A percentile compares a stretch with the other conserved stretches of the same genome.
Evolutionary conservation across 2,797 vertebrate species (phyloP).

Genomic region (Micropoecilia bifurca): DNA sequence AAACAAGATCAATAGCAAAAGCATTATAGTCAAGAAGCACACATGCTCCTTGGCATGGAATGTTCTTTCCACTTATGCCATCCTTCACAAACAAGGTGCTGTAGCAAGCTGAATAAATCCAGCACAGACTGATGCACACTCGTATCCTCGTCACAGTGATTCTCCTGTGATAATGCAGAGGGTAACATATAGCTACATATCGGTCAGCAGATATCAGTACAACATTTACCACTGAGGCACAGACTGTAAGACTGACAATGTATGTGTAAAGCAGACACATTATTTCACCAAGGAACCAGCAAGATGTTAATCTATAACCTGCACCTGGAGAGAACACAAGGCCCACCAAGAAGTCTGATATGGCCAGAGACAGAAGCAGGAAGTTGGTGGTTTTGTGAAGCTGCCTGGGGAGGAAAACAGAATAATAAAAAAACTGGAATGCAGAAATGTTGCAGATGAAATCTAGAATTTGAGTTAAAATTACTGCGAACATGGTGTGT

Average conservation of each 20-base stretch:
- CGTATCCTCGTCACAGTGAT: not conserved
- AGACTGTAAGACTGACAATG: not conserved
- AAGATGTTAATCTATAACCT: not conserved
- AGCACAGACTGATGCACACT: not conserved
- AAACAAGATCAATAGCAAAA: not conserved
- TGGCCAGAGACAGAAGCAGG: constrained; percentile 8
- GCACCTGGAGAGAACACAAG: constrained; percentile 1
- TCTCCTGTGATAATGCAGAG: constrained; percentile 9
- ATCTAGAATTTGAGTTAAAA: no score
- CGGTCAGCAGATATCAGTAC: not conserved
- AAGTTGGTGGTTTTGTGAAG: constrained; percentile 10
- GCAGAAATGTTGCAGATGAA: no score
- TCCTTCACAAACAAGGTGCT: not conserved
- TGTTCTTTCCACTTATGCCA: not conserved
- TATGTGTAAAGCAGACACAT: not conserved
- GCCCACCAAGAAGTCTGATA: constrained; percentile 3
- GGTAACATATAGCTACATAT: constrained; percentile 4
- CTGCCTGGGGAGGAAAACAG: not conserved
- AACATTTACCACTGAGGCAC: not conserved
- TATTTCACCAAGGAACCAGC: constrained; percentile 1
- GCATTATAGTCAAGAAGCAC: no score
- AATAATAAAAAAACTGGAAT: no score
- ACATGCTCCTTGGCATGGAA: not conserved
- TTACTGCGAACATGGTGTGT: no score
- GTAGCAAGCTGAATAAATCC: not conserved